Evolutionary conservation across 1,140 invertebrate species (phyloP).

Genomic region (Ectropis grisescens): DNA sequence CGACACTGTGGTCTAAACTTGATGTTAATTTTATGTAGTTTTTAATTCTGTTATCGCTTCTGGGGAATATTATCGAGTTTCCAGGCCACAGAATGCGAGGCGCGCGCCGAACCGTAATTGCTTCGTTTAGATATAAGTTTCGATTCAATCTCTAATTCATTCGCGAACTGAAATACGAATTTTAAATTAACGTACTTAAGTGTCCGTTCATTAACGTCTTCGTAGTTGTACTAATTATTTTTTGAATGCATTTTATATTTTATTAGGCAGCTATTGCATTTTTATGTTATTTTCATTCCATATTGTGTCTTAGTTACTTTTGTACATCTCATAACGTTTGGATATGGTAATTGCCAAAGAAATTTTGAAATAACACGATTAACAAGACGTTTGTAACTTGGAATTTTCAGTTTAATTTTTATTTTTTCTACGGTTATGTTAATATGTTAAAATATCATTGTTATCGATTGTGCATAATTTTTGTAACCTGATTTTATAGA

Average conservation of each 20-base stretch:
- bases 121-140: slow-evolving; percentile 52
- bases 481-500: slow-evolving; percentile 30
- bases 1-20: too few species aligned
- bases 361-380: slow-evolving; percentile 36
- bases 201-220: slow-evolving; percentile 37
- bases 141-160: slow-evolving; percentile 33
- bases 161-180: slow-evolving; percentile 41
- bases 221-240: slow-evolving; percentile 53
- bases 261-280: slow-evolving; percentile 56
- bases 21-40: slow-evolving; percentile 39
- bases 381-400: slow-evolving; percentile 29
- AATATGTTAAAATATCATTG: slow-evolving; percentile 33
- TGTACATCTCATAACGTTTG: slow-evolving; percentile 39
- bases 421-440: slow-evolving; percentile 30
- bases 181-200: slow-evolving; percentile 60
- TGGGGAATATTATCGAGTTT: too few species aligned
- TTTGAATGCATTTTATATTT: slow-evolving; percentile 48
- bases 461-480: slow-evolving; percentile 54
- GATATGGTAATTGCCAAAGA: slow-evolving; percentile 58
- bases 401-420: slow-evolving; percentile 15
- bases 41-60: slow-evolving; percentile 47
- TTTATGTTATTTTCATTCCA: slow-evolving; percentile 49
- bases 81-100: too few species aligned
- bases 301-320: slow-evolving; percentile 21
- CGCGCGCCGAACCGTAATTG: neutral